These are phyloP conservation scores for Pachycephala philippinensis DNA, from an alignment of 2,113 vertebrate species.

Conservation along the genomic window DNA sequence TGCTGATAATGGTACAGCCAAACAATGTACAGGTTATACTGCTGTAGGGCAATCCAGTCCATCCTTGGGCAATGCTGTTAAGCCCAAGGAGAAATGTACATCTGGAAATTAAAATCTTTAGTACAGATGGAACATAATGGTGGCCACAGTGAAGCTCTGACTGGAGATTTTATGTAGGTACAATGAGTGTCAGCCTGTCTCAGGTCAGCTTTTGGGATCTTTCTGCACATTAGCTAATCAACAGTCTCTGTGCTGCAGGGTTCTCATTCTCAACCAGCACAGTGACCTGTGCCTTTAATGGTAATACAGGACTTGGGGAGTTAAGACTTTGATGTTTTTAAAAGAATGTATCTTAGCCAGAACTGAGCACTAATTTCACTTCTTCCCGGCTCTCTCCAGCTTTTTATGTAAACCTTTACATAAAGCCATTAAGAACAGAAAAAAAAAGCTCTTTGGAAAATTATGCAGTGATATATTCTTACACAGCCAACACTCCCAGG, in stretches of 20 bases:
- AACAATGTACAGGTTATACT: background rate
- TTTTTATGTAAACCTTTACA: conserved; percentile 26
- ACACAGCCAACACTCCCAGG: background rate
- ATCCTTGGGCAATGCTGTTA: background rate
- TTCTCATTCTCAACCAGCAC: background rate
- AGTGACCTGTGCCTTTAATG: background rate
- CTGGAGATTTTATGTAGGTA: background rate
- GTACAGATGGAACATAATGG: background rate
- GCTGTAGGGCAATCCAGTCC: background rate
- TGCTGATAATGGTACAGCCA: background rate
- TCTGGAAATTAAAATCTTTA: background rate
- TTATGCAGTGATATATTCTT: background rate
- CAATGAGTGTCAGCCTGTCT: background rate
- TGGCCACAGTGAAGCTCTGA: background rate
- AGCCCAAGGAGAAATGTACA: background rate
- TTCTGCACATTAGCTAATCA: background rate
- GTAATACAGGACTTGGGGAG: background rate
- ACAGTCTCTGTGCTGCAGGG: background rate
- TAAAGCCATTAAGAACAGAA: conserved; percentile 27
- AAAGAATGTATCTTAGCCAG: background rate
- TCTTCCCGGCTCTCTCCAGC: background rate
- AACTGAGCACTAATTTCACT: background rate
- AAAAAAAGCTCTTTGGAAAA: conserved; percentile 31
- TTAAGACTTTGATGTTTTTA: background rate
- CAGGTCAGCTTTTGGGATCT: background rate